A percentile compares a stretch with the other conserved stretches of the same genome.
These are phyloP conservation scores for Holocentrus rufus DNA, from an alignment of 2,797 vertebrate genomes.

Conservation along the genomic window DNA sequence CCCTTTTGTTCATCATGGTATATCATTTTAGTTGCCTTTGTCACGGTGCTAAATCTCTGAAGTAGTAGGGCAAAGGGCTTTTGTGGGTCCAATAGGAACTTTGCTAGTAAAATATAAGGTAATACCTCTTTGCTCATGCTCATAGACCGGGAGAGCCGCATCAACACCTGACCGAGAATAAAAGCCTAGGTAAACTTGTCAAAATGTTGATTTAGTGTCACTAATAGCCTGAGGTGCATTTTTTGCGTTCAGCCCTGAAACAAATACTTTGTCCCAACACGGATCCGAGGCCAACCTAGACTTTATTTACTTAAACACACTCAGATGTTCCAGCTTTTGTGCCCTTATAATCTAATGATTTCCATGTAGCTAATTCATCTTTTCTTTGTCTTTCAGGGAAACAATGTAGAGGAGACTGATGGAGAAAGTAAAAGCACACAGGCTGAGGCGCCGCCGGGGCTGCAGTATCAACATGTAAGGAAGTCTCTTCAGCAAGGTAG, in stretches of 20 bases:
- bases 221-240: slow-evolving; percentile 13
- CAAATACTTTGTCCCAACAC: slow-evolving; percentile 28
- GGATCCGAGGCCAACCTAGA: neutral
- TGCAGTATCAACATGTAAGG: slow-evolving; percentile 71
- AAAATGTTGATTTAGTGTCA: neutral
- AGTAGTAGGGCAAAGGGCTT: neutral
- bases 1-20: neutral
- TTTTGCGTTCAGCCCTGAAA: slow-evolving; percentile 4
- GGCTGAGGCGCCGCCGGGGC: slow-evolving; percentile 31
- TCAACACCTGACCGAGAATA: neutral
- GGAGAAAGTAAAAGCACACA: neutral
- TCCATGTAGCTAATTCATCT: neutral
- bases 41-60: too few species aligned
- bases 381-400: slow-evolving; percentile 53
- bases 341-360: neutral
- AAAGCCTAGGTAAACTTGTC: neutral
- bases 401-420: slow-evolving; percentile 35
- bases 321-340: neutral
- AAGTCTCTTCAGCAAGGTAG: slow-evolving; percentile 79
- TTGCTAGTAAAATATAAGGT: neutral
- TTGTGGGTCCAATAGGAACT: too few species aligned
- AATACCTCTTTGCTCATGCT: neutral
- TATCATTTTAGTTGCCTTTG: neutral
- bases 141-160: too few species aligned
- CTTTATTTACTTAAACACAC: neutral